These are phyloP conservation scores for Malurus leucopterus DNA, from an alignment of 2,797 vertebrate species.

Conservation along the genomic window DNA sequence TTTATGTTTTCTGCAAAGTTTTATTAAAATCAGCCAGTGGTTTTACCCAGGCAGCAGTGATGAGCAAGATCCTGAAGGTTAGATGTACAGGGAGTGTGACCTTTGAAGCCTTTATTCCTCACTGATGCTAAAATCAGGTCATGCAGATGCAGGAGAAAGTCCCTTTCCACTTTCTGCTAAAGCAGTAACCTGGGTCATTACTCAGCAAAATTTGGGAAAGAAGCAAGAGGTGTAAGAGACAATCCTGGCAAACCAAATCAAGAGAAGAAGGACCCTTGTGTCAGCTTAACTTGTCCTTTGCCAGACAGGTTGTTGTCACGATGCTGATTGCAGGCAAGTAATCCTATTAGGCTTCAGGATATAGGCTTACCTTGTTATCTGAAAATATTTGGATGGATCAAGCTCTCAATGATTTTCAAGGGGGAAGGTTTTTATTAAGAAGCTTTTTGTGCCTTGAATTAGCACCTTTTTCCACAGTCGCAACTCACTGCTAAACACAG, in stretches of 20 bases:
- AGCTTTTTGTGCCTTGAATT: not conserved
- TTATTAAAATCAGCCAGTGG: not conserved
- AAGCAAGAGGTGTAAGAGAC: not conserved
- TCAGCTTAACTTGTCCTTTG: not conserved
- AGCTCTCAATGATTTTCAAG: not conserved
- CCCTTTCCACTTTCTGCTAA: not conserved
- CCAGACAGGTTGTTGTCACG: accelerated
- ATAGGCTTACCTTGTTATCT: not conserved
- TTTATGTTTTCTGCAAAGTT: not conserved
- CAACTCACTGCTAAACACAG: not conserved
- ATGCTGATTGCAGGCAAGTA: not conserved
- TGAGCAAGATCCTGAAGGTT: not conserved
- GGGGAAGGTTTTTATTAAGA: not conserved
- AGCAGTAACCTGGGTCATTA: not conserved
- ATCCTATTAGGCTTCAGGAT: not conserved
- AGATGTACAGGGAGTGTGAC: not conserved
- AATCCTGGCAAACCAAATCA: not conserved
- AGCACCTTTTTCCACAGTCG: not conserved
- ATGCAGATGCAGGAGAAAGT: not conserved
- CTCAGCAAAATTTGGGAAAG: not conserved
- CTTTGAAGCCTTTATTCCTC: not conserved
- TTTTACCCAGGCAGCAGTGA: not conserved
- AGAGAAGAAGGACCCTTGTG: not conserved
- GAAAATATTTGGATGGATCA: not conserved
- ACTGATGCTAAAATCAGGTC: not conserved